A percentile compares a stretch with the other conserved stretches of the same genome.
Evolutionary conservation across 2,113 vertebrate genomes (phyloP).

Genomic region (Platichthys flesus): DNA sequence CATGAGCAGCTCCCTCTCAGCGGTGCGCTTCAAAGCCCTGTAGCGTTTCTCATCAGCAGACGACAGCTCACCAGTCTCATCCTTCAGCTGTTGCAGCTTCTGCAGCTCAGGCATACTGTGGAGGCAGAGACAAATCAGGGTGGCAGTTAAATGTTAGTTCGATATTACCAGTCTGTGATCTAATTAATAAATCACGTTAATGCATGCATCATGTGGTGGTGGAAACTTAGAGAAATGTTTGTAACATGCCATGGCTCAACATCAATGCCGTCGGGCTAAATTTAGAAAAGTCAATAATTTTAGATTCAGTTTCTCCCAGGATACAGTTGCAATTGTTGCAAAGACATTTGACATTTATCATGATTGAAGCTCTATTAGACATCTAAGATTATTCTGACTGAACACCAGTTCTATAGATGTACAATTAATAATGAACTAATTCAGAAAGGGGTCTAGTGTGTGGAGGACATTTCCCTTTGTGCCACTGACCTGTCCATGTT

Average conservation of each 20-base stretch:
- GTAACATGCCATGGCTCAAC: too few species aligned
- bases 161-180: not conserved
- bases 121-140: not conserved
- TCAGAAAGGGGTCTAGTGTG: not conserved
- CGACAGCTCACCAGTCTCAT: conserved; percentile 96
- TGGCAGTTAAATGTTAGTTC: not conserved
- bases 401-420: not conserved
- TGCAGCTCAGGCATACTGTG: conserved; percentile 96
- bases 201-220: not conserved
- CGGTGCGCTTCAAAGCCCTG: conserved; percentile 94
- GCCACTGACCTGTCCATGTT: conserved; percentile 96
- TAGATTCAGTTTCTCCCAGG: too few species aligned
- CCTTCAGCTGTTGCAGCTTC: conserved; percentile 98
- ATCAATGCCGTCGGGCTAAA: too few species aligned
- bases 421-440: not conserved
- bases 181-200: not conserved
- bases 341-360: too few species aligned
- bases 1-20: conserved; percentile 96
- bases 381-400: too few species aligned
- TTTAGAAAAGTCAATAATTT: too few species aligned
- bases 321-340: not conserved
- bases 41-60: conserved; percentile 98
- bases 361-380: too few species aligned
- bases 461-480: not conserved
- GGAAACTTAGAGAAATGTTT: too few species aligned